Evolutionary conservation across 1,140 invertebrate genomes (phyloP).

Genomic region (Bombus confusus): DNA sequence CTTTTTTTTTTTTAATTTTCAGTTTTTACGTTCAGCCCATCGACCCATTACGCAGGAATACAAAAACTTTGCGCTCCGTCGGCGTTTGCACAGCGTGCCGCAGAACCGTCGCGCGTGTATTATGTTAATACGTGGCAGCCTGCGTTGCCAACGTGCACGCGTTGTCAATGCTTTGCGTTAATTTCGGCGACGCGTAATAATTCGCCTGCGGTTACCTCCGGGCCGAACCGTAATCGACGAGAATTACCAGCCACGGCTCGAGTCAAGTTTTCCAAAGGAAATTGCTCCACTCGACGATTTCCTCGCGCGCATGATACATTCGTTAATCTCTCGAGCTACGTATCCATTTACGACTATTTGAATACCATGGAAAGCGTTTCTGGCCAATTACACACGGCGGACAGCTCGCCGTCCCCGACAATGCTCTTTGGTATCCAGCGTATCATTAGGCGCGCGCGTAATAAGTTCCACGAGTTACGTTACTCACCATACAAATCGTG

Average conservation of each 20-base stretch:
- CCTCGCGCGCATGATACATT: too few relatives aligned
- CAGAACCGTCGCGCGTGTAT: not conserved
- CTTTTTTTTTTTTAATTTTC: not conserved
- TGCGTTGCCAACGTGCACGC: not conserved
- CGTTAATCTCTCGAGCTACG: not conserved
- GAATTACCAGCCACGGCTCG: not conserved
- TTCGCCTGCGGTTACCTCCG: not conserved
- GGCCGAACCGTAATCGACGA: not conserved
- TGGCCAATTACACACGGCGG: slow-evolving; percentile 15
- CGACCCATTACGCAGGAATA: not conserved
- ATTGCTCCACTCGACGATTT: not conserved
- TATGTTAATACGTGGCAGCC: not conserved
- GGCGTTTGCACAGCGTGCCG: not conserved
- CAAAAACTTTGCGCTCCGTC: not conserved
- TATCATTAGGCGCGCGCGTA: slow-evolving; percentile 30
- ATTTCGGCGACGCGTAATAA: slow-evolving; percentile 22
- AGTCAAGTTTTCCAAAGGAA: slow-evolving; percentile 20
- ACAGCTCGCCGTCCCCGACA: slow-evolving; percentile 24
- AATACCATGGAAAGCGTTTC: slow-evolving; percentile 20
- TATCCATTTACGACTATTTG: slow-evolving; percentile 38
- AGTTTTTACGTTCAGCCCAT: not conserved
- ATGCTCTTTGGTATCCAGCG: not conserved
- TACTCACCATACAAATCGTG: slow-evolving; percentile 13
- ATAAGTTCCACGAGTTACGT: slow-evolving; percentile 29
- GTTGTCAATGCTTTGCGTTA: not conserved